Percentiles rank a stretch among this genome's conserved stretches.
These are phyloP conservation scores for Egretta garzetta DNA, from an alignment of 2,113 vertebrate species.

Conservation along the genomic window DNA sequence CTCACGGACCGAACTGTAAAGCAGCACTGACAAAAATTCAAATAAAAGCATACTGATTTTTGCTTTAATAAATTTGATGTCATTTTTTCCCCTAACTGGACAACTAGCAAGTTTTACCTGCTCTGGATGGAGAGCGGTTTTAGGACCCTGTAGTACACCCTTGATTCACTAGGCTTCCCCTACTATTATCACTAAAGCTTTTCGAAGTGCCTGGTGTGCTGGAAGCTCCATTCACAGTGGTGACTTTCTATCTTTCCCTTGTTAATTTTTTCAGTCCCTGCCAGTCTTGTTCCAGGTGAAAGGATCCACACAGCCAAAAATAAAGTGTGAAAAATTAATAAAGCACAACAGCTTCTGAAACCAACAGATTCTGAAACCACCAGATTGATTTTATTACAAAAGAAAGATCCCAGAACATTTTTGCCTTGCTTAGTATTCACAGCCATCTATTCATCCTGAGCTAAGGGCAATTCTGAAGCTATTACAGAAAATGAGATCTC, in stretches of 20 bases:
- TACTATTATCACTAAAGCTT: not conserved
- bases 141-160: not conserved
- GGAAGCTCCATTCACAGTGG: not conserved
- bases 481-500: not conserved
- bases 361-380: not conserved
- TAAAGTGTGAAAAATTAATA: constrained; percentile 19
- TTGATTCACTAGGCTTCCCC: not conserved
- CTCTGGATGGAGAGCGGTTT: not conserved
- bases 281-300: not conserved
- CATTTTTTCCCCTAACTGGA: not conserved
- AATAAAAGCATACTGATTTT: not conserved
- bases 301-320: not conserved
- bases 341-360: not conserved
- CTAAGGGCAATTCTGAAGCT: not conserved
- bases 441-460: not conserved
- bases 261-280: not conserved
- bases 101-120: not conserved
- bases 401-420: not conserved
- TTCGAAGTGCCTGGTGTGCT: not conserved
- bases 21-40: not conserved
- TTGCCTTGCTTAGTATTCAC: not conserved
- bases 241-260: not conserved
- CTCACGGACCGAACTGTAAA: not conserved
- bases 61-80: not conserved
- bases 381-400: constrained; percentile 4